Evolutionary conservation across 2,797 vertebrate genomes (phyloP), one percentile per base, ranked within the genome.

Genomic region (Micromesistius poutassou): DNA sequence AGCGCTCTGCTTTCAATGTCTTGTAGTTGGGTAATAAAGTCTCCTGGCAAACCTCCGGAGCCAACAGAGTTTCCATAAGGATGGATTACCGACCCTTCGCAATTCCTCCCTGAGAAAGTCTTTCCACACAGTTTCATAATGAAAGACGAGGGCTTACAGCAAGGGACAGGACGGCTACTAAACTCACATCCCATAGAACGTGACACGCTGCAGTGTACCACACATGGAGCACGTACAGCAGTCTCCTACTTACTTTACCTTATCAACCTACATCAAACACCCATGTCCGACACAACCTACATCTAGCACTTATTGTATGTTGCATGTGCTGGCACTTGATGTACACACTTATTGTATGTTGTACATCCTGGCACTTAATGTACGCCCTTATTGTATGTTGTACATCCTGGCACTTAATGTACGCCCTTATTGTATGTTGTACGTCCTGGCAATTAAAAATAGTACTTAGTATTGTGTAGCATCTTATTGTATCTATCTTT

Each of bases 81-180:
- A 68, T 28, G 25, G 62, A 68, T 68, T 68, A 68, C 62, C 55
- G 9, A 25, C 55, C 55, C 25, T 28, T 28, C 25, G 25, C 62
- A 68, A 28, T 10, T 28, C 62, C 62, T 68, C 62, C 62, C 62
- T 28, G 62, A 28, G 62, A 68, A 68, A 28, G n/a, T 68, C 62
- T 68, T 68, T 68, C 62, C 62, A 68, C 62, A 68, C 62, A 68
- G 9, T 25, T 28, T 68, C n/a, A 68, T 68, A 68, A 68, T 28
- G 62, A 28, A 28, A 68, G n/a, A 68, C 10, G 1, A 13, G 62
- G 25, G 62, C 62, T 68, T 68, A 10, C 7, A 28, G 62, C 62
- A 0, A 3, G 62, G 62, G 25, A 68, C 62, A 28, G 62, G 25
- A 25, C 62, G 12, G 55, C 22, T 68, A 68, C n/a, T 28, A 28